Conservation (phyloP, 1,140 invertebrate species). For the Brachionus rotundiformis region DNA sequence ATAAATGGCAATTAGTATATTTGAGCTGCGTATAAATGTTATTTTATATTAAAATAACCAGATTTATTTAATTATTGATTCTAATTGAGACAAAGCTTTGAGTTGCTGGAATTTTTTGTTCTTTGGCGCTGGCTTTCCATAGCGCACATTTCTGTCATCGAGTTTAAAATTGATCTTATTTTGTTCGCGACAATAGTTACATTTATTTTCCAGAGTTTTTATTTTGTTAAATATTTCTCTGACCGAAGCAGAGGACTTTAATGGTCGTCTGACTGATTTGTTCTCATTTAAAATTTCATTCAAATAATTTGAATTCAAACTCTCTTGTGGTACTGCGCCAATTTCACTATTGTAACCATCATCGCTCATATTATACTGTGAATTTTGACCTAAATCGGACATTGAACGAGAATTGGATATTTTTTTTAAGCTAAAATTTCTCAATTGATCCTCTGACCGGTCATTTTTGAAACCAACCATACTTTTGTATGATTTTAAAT, state of each 20-base stretch:
- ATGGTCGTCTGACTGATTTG: slow-evolving; percentile 1
- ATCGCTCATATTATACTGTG: neutral
- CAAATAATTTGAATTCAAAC: slow-evolving; percentile 26
- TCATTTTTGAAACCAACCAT: slow-evolving; percentile 32
- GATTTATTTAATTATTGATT: slow-evolving; percentile 16
- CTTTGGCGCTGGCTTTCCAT: slow-evolving; percentile 20
- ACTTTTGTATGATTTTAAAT: slow-evolving; percentile 7
- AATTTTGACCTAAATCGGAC: neutral
- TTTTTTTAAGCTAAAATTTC: slow-evolving; percentile 31
- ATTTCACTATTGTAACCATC: too few relatives aligned
- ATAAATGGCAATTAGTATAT: too few relatives aligned
- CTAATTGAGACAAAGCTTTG: slow-evolving; percentile 31
- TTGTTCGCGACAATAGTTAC: slow-evolving; percentile 39
- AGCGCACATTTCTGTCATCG: slow-evolving; percentile 22
- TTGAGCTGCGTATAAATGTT: too few relatives aligned
- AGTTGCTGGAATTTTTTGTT: slow-evolving; percentile 36
- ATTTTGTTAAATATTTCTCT: slow-evolving; percentile 27
- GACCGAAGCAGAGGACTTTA: neutral
- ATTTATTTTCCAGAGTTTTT: slow-evolving; percentile 26
- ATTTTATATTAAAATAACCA: neutral
- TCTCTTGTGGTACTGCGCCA: neutral
- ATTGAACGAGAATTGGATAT: neutral
- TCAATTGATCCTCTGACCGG: neutral
- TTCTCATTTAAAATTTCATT: slow-evolving; percentile 7
- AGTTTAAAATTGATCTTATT: slow-evolving; percentile 42